Evolutionary conservation across 2,888 invertebrate species (phyloP).

Genomic region (Matsumyia berberina): DNA sequence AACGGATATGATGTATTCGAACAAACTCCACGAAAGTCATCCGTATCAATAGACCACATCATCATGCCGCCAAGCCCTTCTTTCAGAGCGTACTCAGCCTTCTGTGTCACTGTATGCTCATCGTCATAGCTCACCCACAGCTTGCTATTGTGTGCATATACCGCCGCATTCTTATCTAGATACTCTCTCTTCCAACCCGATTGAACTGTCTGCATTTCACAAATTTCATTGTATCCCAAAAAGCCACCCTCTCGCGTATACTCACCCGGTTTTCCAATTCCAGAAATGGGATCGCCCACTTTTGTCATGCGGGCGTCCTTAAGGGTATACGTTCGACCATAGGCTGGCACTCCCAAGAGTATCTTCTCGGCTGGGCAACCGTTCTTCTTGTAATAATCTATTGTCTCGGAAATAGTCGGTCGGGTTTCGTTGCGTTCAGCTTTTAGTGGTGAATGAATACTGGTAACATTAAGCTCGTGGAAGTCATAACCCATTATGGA

Average conservation of each 20-base stretch:
- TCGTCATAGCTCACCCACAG: conserved; percentile 84
- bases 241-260: conserved; percentile 78
- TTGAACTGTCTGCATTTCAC: conserved; percentile 74
- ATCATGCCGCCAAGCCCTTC: conserved; percentile 85
- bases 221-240: conserved; percentile 79
- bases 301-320: conserved; percentile 80
- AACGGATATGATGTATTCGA: conserved; percentile 82
- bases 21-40: conserved; percentile 84
- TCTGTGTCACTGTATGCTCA: conserved; percentile 80
- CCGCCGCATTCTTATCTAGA: conserved; percentile 79
- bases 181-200: conserved; percentile 80
- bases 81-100: conserved; percentile 82
- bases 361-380: conserved; percentile 83
- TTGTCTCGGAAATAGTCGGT: conserved; percentile 76
- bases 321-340: conserved; percentile 83
- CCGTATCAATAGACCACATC: conserved; percentile 86
- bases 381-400: conserved; percentile 82
- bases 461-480: conserved; percentile 81
- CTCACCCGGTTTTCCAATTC: conserved; percentile 77
- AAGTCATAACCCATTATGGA: conserved; percentile 86
- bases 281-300: conserved; percentile 79
- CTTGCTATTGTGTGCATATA: conserved; percentile 81
- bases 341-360: conserved; percentile 84
- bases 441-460: conserved; percentile 83
- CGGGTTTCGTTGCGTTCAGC: conserved; percentile 68